phyloP scores from a whole-genome alignment of 2,113 vertebrate genomes.

The Chitala chitala region DNA sequence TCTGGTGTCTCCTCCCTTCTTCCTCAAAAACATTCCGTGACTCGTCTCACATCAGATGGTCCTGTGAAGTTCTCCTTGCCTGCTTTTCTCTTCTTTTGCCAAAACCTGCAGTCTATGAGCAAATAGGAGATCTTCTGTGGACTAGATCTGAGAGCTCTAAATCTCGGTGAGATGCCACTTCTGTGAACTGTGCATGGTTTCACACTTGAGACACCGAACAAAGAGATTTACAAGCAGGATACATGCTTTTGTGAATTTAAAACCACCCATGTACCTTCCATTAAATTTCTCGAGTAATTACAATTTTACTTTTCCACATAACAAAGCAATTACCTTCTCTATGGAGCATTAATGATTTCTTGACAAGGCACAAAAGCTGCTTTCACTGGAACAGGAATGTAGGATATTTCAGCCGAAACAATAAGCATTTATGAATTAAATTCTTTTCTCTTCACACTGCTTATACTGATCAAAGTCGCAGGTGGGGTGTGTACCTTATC shows the following conservation, averaged over 20 bases:
- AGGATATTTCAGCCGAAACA: background rate
- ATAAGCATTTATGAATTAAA: too few species aligned
- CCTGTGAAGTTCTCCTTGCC: background rate
- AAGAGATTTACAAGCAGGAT: too few species aligned
- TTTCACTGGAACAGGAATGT: background rate
- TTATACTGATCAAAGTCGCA: too few species aligned
- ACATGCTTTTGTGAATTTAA: slow-evolving; percentile 4
- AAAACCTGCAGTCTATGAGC: background rate
- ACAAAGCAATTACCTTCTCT: background rate
- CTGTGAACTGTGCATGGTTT: too few species aligned
- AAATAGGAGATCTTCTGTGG: too few species aligned
- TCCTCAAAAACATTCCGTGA: background rate
- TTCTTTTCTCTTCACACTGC: too few species aligned
- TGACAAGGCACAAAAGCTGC: background rate
- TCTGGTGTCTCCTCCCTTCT: background rate
- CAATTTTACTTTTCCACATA: background rate
- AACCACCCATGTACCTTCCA: background rate
- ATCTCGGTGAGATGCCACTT: too few species aligned
- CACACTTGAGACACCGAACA: too few species aligned
- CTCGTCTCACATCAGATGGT: background rate
- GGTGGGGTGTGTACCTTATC: too few species aligned
- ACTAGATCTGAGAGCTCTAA: too few species aligned
- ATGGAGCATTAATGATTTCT: background rate
- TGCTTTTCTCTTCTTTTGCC: background rate
- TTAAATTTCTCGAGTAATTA: background rate